Conservation (phyloP, 1,140 invertebrate genomes). For the Bacillus rossius region DNA sequence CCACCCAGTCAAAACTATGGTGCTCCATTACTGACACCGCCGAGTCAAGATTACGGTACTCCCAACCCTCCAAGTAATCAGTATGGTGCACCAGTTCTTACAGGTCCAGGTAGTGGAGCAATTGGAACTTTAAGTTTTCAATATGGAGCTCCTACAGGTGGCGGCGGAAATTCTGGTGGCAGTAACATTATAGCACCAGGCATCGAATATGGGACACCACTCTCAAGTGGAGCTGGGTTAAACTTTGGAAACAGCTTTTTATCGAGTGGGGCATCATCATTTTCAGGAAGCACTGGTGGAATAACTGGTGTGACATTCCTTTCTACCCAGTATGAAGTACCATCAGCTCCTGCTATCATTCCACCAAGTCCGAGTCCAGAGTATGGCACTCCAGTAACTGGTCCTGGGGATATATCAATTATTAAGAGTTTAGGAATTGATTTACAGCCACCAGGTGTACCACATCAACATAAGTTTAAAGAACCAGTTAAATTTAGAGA, state of each 20-base stretch:
- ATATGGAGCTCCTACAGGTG: slow-evolving; percentile 5
- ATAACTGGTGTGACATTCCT: no score
- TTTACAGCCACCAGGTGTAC: slow-evolving; percentile 18
- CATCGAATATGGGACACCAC: slow-evolving; percentile 23
- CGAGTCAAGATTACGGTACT: no score
- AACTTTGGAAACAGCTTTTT: no score
- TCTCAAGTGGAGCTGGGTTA: neutral
- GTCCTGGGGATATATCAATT: neutral
- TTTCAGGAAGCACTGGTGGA: no score
- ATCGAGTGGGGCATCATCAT: no score
- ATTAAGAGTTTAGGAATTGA: slow-evolving; percentile 9
- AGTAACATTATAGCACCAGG: slow-evolving; percentile 29
- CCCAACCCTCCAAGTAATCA: neutral
- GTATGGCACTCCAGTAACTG: neutral
- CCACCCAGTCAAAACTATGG: neutral
- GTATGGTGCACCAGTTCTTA: neutral
- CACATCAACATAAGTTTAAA: slow-evolving; percentile 35
- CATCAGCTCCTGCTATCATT: neutral
- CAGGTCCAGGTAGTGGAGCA: neutral
- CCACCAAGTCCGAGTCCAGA: neutral
- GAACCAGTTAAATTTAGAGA: slow-evolving; percentile 57
- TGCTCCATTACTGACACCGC: no score
- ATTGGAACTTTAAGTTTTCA: neutral
- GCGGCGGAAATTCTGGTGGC: slow-evolving; percentile 26
- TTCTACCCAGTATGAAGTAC: no score